A percentile compares a stretch with the other conserved stretches of the same genome.
Evolutionary conservation across 2,888 invertebrate genomes (phyloP).

Genomic region (Sinopyrophorus schimmeli): DNA sequence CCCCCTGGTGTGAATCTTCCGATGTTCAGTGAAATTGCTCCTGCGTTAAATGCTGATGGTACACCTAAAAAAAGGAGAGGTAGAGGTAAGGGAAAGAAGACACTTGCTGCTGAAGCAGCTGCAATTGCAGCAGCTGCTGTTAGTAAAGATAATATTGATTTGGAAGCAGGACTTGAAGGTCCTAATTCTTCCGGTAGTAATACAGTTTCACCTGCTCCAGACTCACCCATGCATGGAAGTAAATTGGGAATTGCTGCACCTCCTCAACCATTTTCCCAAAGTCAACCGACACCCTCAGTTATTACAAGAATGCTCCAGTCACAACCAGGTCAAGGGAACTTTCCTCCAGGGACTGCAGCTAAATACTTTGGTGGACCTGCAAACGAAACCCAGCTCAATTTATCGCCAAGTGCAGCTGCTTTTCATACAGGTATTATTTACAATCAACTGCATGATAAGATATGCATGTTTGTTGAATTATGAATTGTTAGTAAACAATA

Average conservation of each 20-base stretch:
- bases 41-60: conserved; percentile 39
- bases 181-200: conserved; percentile 39
- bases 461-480: too few relatives aligned
- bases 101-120: conserved; percentile 57
- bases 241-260: conserved; percentile 55
- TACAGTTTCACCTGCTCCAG: conserved; percentile 48
- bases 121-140: conserved; percentile 52
- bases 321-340: conserved; percentile 48
- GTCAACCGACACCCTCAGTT: conserved; percentile 60
- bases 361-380: conserved; percentile 34
- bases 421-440: conserved; percentile 24
- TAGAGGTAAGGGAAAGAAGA: conserved; percentile 55
- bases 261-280: conserved; percentile 59
- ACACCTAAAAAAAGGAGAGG: conserved; percentile 53
- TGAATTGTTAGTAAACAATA: too few relatives aligned
- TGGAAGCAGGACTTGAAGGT: conserved; percentile 37
- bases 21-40: conserved; percentile 44
- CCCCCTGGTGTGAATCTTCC: conserved; percentile 50
- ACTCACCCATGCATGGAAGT: conserved; percentile 31
- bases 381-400: conserved; percentile 29
- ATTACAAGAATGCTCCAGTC: conserved; percentile 66
- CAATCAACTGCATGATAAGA: too few relatives aligned
- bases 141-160: conserved; percentile 43
- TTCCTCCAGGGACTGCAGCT: conserved; percentile 12
- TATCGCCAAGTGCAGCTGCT: conserved; percentile 1